These are phyloP conservation scores for Hypercompe scribonia DNA, from an alignment of 2,888 invertebrate genomes.

Conservation along the genomic window DNA sequence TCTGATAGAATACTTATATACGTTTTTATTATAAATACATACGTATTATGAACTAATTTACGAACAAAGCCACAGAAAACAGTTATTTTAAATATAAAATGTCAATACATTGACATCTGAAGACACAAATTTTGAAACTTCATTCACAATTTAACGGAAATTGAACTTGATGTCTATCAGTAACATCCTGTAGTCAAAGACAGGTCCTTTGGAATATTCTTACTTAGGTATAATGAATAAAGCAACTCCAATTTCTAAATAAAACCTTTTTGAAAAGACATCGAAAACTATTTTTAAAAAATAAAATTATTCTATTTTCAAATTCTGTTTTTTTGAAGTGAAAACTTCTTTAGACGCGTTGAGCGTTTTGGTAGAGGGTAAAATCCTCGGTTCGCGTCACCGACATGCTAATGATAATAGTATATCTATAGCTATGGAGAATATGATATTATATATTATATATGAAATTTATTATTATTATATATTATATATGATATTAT, in stretches of 20 bases:
- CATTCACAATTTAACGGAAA: constrained; percentile 10
- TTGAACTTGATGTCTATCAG: constrained; percentile 12
- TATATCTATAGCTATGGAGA: no score
- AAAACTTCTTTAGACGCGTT: no score
- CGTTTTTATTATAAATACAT: not conserved
- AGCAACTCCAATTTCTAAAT: not conserved
- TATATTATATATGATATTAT: no score
- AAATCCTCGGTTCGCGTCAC: no score
- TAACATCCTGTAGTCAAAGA: constrained; percentile 12
- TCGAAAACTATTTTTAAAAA: not conserved
- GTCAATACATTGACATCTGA: not conserved
- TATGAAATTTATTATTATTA: no score
- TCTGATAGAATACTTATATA: not conserved
- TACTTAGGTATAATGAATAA: not conserved
- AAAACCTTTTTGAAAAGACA: not conserved
- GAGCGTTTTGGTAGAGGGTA: no score
- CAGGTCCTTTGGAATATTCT: not conserved
- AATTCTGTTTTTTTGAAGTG: not conserved
- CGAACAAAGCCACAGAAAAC: not conserved
- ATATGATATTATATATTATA: no score
- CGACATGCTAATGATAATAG: no score
- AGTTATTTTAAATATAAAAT: not conserved
- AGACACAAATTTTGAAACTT: not conserved
- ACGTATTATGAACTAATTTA: no score
- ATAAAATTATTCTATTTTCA: not conserved